Conservation (phyloP, 2,797 vertebrate species). For the Brotula barbata region DNA sequence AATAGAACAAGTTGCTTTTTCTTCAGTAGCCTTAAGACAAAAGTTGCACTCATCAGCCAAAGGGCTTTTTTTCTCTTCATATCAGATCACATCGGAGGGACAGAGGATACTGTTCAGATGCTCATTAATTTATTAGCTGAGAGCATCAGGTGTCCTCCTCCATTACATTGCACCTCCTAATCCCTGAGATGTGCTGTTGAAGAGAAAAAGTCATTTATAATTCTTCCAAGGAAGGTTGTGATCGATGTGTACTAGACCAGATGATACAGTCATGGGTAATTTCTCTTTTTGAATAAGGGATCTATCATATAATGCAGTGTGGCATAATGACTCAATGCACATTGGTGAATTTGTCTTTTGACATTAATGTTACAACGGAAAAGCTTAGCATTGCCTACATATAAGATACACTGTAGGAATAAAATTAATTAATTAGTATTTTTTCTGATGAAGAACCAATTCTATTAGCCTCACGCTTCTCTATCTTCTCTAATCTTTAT, state of each 20-base stretch:
- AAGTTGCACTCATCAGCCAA: slow-evolving; percentile 37
- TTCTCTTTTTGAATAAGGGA: slow-evolving; percentile 15
- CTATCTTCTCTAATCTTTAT: neutral
- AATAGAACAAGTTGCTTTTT: slow-evolving; percentile 15
- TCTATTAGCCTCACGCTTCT: too few species aligned
- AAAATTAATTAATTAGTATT: too few species aligned
- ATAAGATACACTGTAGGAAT: neutral
- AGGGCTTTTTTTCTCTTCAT: slow-evolving; percentile 37
- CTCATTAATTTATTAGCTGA: slow-evolving; percentile 74
- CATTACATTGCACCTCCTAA: slow-evolving; percentile 54
- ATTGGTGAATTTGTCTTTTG: neutral
- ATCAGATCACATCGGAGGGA: slow-evolving; percentile 68
- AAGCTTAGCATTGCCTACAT: neutral
- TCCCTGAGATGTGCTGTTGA: slow-evolving; percentile 52
- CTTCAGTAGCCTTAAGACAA: neutral
- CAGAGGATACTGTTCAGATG: slow-evolving; percentile 64
- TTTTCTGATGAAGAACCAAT: too few species aligned
- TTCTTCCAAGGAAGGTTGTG: slow-evolving; percentile 20
- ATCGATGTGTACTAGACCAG: neutral
- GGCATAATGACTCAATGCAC: neutral
- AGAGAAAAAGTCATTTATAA: slow-evolving; percentile 6
- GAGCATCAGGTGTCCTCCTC: slow-evolving; percentile 63
- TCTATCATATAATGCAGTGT: neutral
- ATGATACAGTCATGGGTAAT: neutral
- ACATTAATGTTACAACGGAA: neutral